phyloP scores from a whole-genome alignment of 2,888 invertebrate genomes.

The Dyspetes luteomarginatus region DNA sequence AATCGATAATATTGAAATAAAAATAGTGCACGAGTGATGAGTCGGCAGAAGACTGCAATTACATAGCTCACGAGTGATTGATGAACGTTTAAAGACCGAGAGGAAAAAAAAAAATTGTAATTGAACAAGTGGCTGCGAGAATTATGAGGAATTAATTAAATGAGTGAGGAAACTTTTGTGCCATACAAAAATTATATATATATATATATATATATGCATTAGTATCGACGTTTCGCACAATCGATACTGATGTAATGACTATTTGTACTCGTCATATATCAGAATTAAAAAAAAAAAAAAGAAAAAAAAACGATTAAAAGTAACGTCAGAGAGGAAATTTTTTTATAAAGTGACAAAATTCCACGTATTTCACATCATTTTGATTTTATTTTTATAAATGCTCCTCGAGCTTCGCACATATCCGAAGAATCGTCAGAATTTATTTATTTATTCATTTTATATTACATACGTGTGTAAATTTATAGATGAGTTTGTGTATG shows the following conservation, averaged over 20 bases:
- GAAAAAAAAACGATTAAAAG: no score
- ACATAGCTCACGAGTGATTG: background rate
- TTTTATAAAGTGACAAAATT: slow-evolving; percentile 2
- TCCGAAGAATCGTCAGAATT: background rate
- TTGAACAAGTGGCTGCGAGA: background rate
- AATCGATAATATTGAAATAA: no score
- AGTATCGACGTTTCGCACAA: background rate
- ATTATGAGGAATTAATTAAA: slow-evolving; percentile 4
- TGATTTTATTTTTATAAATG: background rate
- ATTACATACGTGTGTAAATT: background rate
- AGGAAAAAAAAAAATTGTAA: background rate
- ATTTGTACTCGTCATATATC: background rate
- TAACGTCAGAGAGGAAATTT: background rate
- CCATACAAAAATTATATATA: background rate
- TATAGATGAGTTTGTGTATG: background rate
- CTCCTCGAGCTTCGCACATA: background rate
- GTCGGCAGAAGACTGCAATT: slow-evolving; percentile 2
- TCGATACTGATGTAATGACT: slow-evolving; percentile 3
- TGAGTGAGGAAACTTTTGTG: background rate
- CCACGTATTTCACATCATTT: background rate
- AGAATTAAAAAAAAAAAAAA: background rate
- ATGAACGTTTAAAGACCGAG: background rate
- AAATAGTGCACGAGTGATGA: slow-evolving; percentile 28
- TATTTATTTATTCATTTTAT: background rate
- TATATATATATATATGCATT: background rate